A percentile compares a stretch with the other conserved stretches of the same genome.
Evolutionary conservation across 92 coral and sea anemone species (phyloP).

Genomic region (Epizoanthus scotinus): DNA sequence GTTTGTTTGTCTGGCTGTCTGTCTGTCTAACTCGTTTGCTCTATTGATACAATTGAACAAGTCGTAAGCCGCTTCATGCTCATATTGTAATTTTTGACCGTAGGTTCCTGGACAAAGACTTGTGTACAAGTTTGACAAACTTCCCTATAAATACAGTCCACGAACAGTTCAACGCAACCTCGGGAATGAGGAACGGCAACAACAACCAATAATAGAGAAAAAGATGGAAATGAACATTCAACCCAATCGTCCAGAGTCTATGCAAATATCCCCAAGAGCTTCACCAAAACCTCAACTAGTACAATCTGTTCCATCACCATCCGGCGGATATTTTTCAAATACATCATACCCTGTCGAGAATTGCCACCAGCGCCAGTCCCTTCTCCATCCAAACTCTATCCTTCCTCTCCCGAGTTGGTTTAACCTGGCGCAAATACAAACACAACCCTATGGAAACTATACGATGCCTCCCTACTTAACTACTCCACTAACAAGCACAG

Average conservation of each 20-base stretch:
- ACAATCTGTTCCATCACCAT: not conserved
- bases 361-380: not conserved
- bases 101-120: constrained; percentile 41
- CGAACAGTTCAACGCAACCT: not conserved
- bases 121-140: constrained; percentile 39
- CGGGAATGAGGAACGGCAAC: not conserved
- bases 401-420: not conserved
- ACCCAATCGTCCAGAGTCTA: not conserved
- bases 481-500: not conserved
- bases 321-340: not conserved
- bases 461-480: not conserved
- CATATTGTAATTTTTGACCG: not conserved
- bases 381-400: not conserved
- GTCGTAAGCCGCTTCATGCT: too few relatives aligned
- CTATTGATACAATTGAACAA: too few relatives aligned
- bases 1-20: too few relatives aligned
- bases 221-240: not conserved
- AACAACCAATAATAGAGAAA: not conserved
- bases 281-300: not conserved
- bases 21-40: too few relatives aligned
- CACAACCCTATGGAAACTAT: not conserved
- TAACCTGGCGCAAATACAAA: not conserved
- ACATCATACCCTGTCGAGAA: not conserved
- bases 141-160: constrained; percentile 30
- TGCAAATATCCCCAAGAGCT: not conserved